Evolutionary conservation across 2,888 invertebrate species (phyloP).

Genomic region (Chymomyza procnemis): DNA sequence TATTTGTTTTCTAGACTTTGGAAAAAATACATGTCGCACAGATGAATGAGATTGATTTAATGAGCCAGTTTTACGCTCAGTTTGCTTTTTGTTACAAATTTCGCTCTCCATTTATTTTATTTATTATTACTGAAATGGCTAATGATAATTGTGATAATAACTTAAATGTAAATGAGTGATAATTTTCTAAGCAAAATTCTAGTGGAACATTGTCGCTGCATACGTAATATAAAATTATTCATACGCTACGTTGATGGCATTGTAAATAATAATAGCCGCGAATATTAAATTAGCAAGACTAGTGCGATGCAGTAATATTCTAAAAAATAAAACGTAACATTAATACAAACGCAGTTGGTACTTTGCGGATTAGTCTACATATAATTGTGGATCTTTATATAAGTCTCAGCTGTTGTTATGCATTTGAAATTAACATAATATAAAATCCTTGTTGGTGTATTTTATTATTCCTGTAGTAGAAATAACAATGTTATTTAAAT

Average conservation of each 20-base stretch:
- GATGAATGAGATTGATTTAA: conserved; percentile 22
- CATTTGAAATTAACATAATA: too few relatives aligned
- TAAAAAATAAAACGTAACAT: not conserved
- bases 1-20: not conserved
- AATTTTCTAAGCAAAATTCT: conserved; percentile 41
- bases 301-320: not conserved
- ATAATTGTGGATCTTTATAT: not conserved
- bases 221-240: conserved; percentile 43
- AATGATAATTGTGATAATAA: conserved; percentile 62
- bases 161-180: conserved; percentile 65
- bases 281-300: not conserved
- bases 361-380: not conserved
- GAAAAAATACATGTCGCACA: not conserved
- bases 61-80: conserved; percentile 21
- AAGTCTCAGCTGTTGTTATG: too few relatives aligned
- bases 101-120: conserved; percentile 9
- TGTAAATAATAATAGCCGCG: not conserved
- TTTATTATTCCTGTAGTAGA: too few relatives aligned
- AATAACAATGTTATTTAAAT: too few relatives aligned
- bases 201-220: conserved; percentile 14
- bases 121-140: conserved; percentile 17
- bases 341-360: too few relatives aligned
- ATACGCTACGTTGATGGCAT: conserved; percentile 39
- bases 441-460: too few relatives aligned
- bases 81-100: conserved; percentile 20